Base-by-base conservation (phyloP, 2,888 invertebrate species). In the Aspidiotus rigidus region DNA sequence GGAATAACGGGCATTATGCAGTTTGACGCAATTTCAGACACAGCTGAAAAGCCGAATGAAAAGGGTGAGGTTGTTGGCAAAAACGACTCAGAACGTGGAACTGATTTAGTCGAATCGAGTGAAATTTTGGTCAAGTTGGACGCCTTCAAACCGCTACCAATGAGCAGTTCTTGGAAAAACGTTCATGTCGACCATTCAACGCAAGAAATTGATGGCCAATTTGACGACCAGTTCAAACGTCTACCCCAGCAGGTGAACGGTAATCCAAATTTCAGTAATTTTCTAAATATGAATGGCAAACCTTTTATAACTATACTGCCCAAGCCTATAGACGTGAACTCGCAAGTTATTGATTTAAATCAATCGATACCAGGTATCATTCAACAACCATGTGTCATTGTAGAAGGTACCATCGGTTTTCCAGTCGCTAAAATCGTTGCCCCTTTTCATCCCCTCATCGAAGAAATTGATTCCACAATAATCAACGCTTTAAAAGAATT, bases 361-460 rank as follows among this genome's bases (percentile, higher is more conserved):
- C 73, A 74, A 16, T 75, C 77, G 3, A 70, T 73, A 9, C 74
- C 77, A n/a, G 78, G 77, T 17, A 73, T 75, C 7, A 71, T 76
- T 39, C 75, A 75, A 69, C 75, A 75, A 64, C 74, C 75, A 7
- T 59, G 69, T n/a, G 28, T 66, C 41, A 39, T 54, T 42, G 62
- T 64, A 2, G 62, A 59, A 1, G 10, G 16, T 40, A 39, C 71
- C 13, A 77, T 81, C 49, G 79, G 83, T 28, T 80, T 86, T 72
- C 84, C 85, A 76, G 81, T 79, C 71, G 83, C 85, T 60, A 82
- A 85, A n/a, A 82, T 85, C 75, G 81, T 85, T 61, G 83, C 83
- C 74, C 84, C 85, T 16, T 79, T 86, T 71, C 81, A 81, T 72
- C 83, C 85, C 7, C 78, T 84, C 15, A 81, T 80, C 72, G 77